Base-by-base conservation (phyloP, 2,113 vertebrate species). In the Anolis carolinensis region DNA sequence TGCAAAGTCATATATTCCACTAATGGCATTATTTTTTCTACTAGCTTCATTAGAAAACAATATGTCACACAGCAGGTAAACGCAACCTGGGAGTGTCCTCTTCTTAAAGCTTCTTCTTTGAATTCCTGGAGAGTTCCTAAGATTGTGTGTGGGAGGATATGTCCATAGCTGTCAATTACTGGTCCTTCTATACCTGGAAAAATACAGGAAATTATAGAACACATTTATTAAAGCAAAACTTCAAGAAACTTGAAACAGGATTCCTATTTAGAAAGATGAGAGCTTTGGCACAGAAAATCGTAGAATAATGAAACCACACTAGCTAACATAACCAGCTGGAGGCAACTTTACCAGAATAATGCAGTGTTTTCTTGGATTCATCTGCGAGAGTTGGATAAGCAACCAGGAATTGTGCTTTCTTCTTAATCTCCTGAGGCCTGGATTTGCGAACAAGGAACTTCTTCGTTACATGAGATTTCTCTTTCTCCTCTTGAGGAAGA, bases 71-170 rank as follows among this genome's bases (percentile, higher is more conserved):
- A 44, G 30, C 76, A 86, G 30, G 2, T 67, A n/a, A 68, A 89
- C 93, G 92, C 7, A 87, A 99, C 98, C 96, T 96, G 93, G 23
- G 83, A 83, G 62, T 98, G 96, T 86, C 96, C 96, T 93, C 94
- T 96, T 86, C 94, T 92, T 88, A 97, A 72, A 78, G 97, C 97
- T 91, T 97, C 97, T 89, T 83, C 95, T 92, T 83, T 97, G 48
- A 98, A 97, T 83, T 98, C 97, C 84, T 97, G 95, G 71, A 98
- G 95, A 87, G 89, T 97, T 87, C 98, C 98, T 95, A 99, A 94
- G 89, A 99, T 97, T 89, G 97, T 97, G 90, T 99, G 98, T 5
- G 98, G 96, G 87, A 98, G 96, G 90, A 99, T 91, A 94, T 96
- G 95, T 32, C 96, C 94, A 44, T 88, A 44, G 52, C 88, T 89